phyloP scores from a whole-genome alignment of 1,140 invertebrate species.

The Trichonephila clavipes region DNA sequence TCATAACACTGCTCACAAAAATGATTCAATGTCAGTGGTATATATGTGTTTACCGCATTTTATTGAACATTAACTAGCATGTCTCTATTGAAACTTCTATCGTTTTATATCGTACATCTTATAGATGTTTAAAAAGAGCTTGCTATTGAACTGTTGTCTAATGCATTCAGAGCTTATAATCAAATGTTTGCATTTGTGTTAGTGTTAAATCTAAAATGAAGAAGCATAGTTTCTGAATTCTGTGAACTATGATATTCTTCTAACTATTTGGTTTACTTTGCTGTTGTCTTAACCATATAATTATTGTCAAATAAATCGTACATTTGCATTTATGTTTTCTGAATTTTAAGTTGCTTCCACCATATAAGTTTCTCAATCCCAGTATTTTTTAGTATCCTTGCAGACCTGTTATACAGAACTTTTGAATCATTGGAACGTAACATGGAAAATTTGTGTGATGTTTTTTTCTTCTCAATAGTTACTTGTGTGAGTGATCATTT shows the following conservation, averaged over 20 bases:
- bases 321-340: background rate
- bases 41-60: conserved; percentile 15
- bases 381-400: background rate
- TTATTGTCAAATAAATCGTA: background rate
- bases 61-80: conserved; percentile 11
- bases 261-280: background rate
- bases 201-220: background rate
- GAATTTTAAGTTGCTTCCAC: background rate
- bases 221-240: background rate
- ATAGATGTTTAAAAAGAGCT: conserved; percentile 28
- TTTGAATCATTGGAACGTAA: background rate
- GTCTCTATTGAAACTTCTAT: conserved; percentile 1
- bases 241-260: background rate
- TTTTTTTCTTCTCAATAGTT: conserved; percentile 24
- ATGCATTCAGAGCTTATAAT: conserved; percentile 31
- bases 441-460: conserved; percentile 10
- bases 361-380: background rate
- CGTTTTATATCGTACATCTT: conserved; percentile 12
- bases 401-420: background rate
- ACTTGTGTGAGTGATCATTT: background rate
- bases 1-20: background rate
- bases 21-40: background rate
- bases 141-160: conserved; percentile 1
- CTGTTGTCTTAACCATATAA: background rate
- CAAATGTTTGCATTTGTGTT: conserved; percentile 13